phyloP scores from a whole-genome alignment of 2,113 vertebrate species.

The Eptesicus fuscus region DNA sequence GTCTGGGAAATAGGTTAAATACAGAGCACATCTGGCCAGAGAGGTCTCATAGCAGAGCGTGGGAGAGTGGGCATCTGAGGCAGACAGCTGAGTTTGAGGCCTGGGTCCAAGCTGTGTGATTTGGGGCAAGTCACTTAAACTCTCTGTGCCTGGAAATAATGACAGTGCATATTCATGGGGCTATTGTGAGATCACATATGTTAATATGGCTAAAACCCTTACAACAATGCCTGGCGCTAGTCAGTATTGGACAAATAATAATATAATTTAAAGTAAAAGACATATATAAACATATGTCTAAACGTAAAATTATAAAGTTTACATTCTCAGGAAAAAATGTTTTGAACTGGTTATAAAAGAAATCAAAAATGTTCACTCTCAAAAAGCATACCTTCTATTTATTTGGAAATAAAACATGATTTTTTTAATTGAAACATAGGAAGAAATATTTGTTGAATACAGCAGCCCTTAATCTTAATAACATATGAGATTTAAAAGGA shows the following conservation, averaged over 20 bases:
- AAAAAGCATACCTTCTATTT: not conserved
- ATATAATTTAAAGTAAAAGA: constrained; percentile 15
- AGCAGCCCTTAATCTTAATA: not conserved
- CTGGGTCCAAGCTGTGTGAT: not conserved
- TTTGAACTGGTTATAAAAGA: not conserved
- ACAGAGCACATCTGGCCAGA: not conserved
- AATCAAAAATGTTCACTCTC: not conserved
- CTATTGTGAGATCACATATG: not conserved
- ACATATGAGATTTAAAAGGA: not conserved
- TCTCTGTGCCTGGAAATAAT: not conserved
- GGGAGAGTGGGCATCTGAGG: not conserved
- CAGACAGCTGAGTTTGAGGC: not conserved
- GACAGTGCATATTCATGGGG: not conserved
- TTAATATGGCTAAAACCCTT: not conserved
- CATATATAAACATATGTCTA: not conserved
- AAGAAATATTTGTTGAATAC: not conserved
- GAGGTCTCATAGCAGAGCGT: not conserved
- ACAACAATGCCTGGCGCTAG: not conserved
- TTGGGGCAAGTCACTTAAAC: not conserved
- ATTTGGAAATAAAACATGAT: not conserved
- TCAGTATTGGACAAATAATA: not conserved
- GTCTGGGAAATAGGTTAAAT: not conserved
- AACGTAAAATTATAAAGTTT: not conserved
- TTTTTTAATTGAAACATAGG: not conserved
- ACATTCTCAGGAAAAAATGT: not conserved